phyloP scores from a whole-genome alignment of 2,113 vertebrate genomes.

The Myrmophylax atrothorax region DNA sequence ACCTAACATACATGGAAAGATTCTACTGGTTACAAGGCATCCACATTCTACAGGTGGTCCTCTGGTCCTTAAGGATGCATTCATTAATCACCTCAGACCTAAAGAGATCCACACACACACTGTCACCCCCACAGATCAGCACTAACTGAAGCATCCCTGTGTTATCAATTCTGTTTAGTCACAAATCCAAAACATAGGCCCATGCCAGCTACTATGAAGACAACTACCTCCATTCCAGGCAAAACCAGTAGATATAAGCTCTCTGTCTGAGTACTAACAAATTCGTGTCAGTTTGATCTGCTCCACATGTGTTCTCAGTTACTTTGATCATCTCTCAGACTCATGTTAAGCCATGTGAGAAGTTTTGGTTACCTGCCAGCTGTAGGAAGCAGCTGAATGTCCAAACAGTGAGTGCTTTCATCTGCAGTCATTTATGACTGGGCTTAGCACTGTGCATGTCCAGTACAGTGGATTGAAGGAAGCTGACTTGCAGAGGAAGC shows the following conservation, averaged over 20 bases:
- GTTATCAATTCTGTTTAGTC: not conserved
- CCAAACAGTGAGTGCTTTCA: not conserved
- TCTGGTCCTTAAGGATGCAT: too few species aligned
- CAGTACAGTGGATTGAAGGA: not conserved
- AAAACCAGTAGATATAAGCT: not conserved
- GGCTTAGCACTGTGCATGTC: not conserved
- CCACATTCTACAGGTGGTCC: too few species aligned
- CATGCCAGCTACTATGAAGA: not conserved
- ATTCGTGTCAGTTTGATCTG: not conserved
- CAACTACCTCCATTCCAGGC: not conserved
- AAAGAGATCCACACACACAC: too few species aligned
- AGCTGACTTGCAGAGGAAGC: rapidly evolving
- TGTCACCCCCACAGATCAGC: too few species aligned
- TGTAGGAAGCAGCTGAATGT: not conserved
- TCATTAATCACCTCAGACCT: too few species aligned
- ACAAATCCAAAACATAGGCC: not conserved
- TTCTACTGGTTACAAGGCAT: too few species aligned
- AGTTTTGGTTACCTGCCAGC: not conserved
- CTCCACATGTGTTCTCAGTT: not conserved
- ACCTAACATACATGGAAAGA: too few species aligned
- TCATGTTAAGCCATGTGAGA: not conserved
- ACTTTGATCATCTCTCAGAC: not conserved
- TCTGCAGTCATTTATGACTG: not conserved
- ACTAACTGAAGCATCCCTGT: not conserved
- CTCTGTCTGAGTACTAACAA: not conserved